These are phyloP conservation scores for Halcyon leucocephala DNA, from an alignment of 2,797 vertebrate genomes.

Conservation along the genomic window DNA sequence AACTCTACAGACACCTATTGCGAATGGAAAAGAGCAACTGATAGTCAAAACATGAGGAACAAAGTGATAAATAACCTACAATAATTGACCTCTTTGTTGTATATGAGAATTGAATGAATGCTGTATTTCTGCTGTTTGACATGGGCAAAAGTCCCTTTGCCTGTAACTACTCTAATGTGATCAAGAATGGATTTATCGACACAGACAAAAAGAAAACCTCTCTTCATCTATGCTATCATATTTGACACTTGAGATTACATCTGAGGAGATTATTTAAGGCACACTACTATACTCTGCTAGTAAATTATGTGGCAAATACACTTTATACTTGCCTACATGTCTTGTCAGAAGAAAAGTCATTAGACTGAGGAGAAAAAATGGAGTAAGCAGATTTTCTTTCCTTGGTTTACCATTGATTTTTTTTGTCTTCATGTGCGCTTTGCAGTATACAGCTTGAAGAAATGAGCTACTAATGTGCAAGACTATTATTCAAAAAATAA, in stretches of 20 bases:
- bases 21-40: neutral
- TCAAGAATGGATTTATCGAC: neutral
- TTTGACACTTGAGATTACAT: neutral
- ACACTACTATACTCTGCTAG: neutral
- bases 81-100: neutral
- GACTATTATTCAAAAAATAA: neutral
- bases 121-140: neutral
- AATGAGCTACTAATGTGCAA: neutral
- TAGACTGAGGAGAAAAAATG: neutral
- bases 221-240: neutral
- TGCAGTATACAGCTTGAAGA: neutral
- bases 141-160: neutral
- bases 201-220: neutral
- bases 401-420: neutral
- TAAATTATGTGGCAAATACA: neutral
- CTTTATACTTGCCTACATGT: neutral
- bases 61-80: neutral
- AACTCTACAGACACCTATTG: neutral
- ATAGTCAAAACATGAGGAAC: neutral
- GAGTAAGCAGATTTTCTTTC: neutral
- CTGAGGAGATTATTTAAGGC: neutral
- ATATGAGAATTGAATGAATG: neutral
- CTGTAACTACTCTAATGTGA: neutral
- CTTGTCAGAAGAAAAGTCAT: neutral
- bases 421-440: neutral